Conservation (phyloP, 1,140 invertebrate genomes). For the Caenorhabditis brenneri region DNA sequence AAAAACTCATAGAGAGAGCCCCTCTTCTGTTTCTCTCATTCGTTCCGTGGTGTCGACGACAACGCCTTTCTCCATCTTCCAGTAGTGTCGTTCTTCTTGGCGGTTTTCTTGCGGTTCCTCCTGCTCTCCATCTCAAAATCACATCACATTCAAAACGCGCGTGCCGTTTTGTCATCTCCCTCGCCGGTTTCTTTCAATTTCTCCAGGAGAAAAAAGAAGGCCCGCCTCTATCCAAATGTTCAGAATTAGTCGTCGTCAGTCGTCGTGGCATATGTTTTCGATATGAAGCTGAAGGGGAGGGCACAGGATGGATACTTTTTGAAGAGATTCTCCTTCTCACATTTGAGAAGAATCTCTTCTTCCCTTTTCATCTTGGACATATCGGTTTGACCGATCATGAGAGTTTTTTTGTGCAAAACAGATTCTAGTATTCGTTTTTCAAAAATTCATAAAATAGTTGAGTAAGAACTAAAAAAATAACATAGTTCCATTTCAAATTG, state of each 20-base stretch:
- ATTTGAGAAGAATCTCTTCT: no score
- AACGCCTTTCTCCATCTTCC: background rate
- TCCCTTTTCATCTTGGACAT: background rate
- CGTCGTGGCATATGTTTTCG: slow-evolving; percentile 46
- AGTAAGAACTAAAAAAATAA: no score
- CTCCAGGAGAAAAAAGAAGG: background rate
- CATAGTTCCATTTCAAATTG: no score
- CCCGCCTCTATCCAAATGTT: slow-evolving; percentile 45
- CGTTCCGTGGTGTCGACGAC: slow-evolving; percentile 28
- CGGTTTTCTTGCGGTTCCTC: background rate
- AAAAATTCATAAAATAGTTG: no score
- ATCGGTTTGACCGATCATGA: slow-evolving; percentile 19
- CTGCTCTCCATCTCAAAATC: slow-evolving; percentile 21
- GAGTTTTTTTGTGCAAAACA: background rate
- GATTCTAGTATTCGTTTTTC: background rate
- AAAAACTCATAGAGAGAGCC: background rate
- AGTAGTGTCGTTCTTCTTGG: background rate
- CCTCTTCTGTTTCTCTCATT: background rate
- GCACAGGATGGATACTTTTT: slow-evolving; percentile 10
- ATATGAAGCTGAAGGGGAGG: slow-evolving; percentile 19
- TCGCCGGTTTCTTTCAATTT: background rate
- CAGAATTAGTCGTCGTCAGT: slow-evolving; percentile 41
- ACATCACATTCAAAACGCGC: slow-evolving; percentile 42
- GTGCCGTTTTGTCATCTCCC: slow-evolving; percentile 35
- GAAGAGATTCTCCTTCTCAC: background rate